Evolutionary conservation across 1,140 invertebrate genomes (phyloP).

Genomic region (Drosophila sturtevanti): DNA sequence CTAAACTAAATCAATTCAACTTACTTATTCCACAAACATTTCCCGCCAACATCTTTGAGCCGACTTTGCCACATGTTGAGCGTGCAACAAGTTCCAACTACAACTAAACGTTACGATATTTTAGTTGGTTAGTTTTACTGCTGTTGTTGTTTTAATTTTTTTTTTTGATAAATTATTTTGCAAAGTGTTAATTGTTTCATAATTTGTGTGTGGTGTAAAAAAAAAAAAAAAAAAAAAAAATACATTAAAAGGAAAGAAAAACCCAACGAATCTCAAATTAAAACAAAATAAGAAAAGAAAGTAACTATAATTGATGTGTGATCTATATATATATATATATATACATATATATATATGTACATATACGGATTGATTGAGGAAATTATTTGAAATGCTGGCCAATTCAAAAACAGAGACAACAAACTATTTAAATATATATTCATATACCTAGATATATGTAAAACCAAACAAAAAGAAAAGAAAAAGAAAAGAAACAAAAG

Average conservation of each 20-base stretch:
- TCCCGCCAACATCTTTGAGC: not conserved
- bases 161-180: not conserved
- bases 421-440: not conserved
- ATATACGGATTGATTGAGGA: too few relatives aligned
- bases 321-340: too few relatives aligned
- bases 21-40: not conserved
- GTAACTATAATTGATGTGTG: not conserved
- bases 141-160: not conserved
- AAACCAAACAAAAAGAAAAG: not conserved
- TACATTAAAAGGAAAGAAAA: not conserved
- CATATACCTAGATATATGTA: not conserved
- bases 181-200: constrained; percentile 1
- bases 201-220: not conserved
- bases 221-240: not conserved
- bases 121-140: not conserved
- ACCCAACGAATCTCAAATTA: not conserved
- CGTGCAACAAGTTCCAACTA: constrained; percentile 46
- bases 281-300: not conserved
- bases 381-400: not conserved
- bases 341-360: too few relatives aligned
- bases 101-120: not conserved
- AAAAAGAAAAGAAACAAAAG: not conserved
- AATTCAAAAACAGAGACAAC: not conserved
- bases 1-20: not conserved
- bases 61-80: constrained; percentile 18